Base-by-base conservation (phyloP, 2,888 invertebrate genomes). In the Lumbricus terrestris region DNA sequence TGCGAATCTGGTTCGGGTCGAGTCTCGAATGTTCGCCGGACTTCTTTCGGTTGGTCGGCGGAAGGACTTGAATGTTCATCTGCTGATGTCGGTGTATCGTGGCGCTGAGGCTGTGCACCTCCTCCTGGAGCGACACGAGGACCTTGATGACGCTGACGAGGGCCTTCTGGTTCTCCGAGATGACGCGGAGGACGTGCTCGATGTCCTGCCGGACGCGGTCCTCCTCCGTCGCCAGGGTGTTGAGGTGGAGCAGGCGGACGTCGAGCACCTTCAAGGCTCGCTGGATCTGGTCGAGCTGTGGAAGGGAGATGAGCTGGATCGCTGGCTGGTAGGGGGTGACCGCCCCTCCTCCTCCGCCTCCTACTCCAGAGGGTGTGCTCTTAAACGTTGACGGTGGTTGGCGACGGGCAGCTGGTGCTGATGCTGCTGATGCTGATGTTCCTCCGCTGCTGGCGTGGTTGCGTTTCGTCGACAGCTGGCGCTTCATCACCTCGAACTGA, bases 91-190 rank as follows among this genome's bases (percentile, higher is more conserved):
- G 47, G 33, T 91, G 91, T 13, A 91, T 89, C 33, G 91, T 88
- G 33, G 88, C 88, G 29, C 47, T 35, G 23, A 91, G 54, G 29
- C 42, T 54, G 23, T 88, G 90, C 23, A 91, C 91, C 69, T 91
- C 91, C 35, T 91, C 91, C 91, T 95, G 95, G 90, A 95, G 94
- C 90, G 94, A 94, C 47, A 93, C 92, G 89, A 95, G 92, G 33
- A 94, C 95, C 88, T 94, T 94, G 35, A 95, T 94, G 35, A 95
- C 94, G 90, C 94, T 94, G 90, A 93, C 93, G 92, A 95, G 92
- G 20, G 94, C 95, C 91, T 95, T 95, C 90, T 95, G 94, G 92
- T 94, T 95, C 92, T 95, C 95, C 3, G 94, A 93, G 94, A 95
- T 94, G 88, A 95, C 93, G 13, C 93, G 93, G 13, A 95, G 92